Evolutionary conservation across 2,113 vertebrate species (phyloP).

Genomic region (Thoracochromis brauschi): DNA sequence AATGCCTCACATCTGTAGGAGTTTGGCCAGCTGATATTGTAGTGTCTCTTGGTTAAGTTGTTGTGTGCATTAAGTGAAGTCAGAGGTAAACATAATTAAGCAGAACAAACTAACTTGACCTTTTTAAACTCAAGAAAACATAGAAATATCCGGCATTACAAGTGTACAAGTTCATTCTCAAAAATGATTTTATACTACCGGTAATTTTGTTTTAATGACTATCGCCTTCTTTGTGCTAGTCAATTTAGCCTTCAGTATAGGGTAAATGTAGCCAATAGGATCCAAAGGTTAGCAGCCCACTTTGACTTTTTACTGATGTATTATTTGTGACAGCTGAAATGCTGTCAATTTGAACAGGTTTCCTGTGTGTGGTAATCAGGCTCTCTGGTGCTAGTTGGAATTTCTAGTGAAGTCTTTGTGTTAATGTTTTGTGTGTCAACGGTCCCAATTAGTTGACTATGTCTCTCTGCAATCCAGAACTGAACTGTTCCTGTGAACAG

Average conservation of each 20-base stretch:
- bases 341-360: background rate
- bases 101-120: background rate
- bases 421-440: background rate
- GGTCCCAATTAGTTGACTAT: background rate
- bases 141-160: rapidly evolving
- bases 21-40: background rate
- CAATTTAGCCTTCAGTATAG: background rate
- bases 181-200: background rate
- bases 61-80: background rate
- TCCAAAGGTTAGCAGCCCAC: background rate
- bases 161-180: background rate
- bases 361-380: background rate
- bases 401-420: background rate
- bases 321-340: background rate
- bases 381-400: background rate
- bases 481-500: background rate
- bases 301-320: background rate
- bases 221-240: background rate
- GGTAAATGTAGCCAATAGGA: background rate
- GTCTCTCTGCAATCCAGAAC: rapidly evolving
- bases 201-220: background rate
- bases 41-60: background rate
- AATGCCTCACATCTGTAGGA: slow-evolving; percentile 4
- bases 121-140: background rate
- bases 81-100: background rate